phyloP scores from a whole-genome alignment of 1,140 invertebrate species.

The Drosophila pandora region DNA sequence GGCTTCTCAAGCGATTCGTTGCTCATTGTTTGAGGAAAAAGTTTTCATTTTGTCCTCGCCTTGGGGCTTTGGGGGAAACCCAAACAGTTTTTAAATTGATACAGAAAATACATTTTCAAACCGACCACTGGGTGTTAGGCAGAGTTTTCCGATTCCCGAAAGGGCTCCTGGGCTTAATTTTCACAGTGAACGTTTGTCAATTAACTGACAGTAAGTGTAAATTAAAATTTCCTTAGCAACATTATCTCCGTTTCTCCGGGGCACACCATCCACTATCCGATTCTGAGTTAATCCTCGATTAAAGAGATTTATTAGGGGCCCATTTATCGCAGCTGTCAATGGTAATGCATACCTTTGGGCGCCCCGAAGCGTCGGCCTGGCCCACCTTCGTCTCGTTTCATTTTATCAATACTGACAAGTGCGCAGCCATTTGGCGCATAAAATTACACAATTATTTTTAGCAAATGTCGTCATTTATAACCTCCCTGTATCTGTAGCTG shows the following conservation, averaged over 20 bases:
- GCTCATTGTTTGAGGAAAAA: slow-evolving; percentile 9
- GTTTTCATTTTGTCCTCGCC: slow-evolving; percentile 25
- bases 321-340: slow-evolving; percentile 63
- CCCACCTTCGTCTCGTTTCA: slow-evolving; percentile 23
- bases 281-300: slow-evolving; percentile 16
- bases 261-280: background rate
- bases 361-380: background rate
- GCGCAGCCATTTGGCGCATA: slow-evolving; percentile 46
- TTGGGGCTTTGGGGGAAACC: background rate
- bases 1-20: background rate
- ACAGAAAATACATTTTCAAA: background rate
- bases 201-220: slow-evolving; percentile 26
- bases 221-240: slow-evolving; percentile 41
- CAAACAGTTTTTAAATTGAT: background rate
- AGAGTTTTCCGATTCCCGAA: slow-evolving; percentile 3
- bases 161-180: slow-evolving; percentile 25
- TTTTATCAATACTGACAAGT: slow-evolving; percentile 67
- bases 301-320: slow-evolving; percentile 62
- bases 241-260: background rate
- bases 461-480: slow-evolving; percentile 70
- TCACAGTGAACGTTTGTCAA: slow-evolving; percentile 47
- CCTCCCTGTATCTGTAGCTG: slow-evolving; percentile 1
- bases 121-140: slow-evolving; percentile 16
- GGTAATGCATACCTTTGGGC: slow-evolving; percentile 63
- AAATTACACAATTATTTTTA: slow-evolving; percentile 67